phyloP scores from a whole-genome alignment of 2,888 invertebrate species.

The Drosophila borborema region DNA sequence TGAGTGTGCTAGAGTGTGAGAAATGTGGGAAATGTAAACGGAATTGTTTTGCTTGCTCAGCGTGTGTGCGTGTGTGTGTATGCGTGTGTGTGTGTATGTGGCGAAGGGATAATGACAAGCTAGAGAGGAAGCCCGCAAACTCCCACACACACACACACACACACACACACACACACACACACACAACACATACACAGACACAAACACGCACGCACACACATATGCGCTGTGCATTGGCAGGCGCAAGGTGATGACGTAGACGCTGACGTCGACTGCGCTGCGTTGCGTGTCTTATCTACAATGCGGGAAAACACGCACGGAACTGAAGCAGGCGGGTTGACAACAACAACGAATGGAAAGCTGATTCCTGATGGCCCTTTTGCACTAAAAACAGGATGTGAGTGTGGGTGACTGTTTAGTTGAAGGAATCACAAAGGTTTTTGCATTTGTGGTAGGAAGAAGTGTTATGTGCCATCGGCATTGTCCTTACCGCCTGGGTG shows the following conservation, averaged over 20 bases:
- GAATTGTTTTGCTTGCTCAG: conserved; percentile 78
- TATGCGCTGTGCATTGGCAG: conserved; percentile 46
- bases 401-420: conserved; percentile 14
- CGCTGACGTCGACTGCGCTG: conserved; percentile 51
- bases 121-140: conserved; percentile 25
- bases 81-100: conserved; percentile 43
- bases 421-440: conserved; percentile 54
- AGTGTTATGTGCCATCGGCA: conserved; percentile 48
- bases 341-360: conserved; percentile 30
- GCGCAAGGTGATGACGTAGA: conserved; percentile 65
- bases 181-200: conserved; percentile 22
- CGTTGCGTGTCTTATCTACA: conserved; percentile 79
- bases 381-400: neutral
- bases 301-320: conserved; percentile 78
- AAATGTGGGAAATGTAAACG: conserved; percentile 77
- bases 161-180: conserved; percentile 16
- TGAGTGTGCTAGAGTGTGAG: conserved; percentile 28
- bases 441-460: conserved; percentile 59
- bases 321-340: conserved; percentile 61
- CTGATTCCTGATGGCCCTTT: conserved; percentile 31
- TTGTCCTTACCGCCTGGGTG: conserved; percentile 17
- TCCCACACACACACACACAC: conserved; percentile 20
- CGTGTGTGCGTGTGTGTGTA: conserved; percentile 47
- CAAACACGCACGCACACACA: conserved; percentile 17
- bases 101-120: conserved; percentile 79